These are phyloP conservation scores for Orthosia gracilis DNA, from an alignment of 2,888 invertebrate species.

Conservation along the genomic window DNA sequence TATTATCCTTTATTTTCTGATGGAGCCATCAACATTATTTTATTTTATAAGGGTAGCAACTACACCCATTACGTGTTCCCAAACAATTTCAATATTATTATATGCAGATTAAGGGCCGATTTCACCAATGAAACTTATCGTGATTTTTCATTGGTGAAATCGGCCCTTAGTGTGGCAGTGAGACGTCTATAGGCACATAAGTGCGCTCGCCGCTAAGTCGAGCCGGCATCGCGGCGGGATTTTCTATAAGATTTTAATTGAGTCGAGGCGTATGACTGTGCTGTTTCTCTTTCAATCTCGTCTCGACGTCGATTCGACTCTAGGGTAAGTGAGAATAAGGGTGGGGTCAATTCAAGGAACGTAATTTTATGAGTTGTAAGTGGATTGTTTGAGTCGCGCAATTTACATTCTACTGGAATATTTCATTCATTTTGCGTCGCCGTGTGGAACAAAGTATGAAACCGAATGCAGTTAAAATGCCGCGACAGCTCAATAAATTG, in stretches of 20 bases:
- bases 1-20: neutral
- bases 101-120: too few relatives aligned
- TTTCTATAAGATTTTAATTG: neutral
- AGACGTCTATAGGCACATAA: neutral
- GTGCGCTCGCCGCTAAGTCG: neutral
- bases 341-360: too few relatives aligned
- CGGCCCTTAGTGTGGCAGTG: constrained; percentile 7
- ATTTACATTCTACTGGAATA: too few relatives aligned
- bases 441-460: too few relatives aligned
- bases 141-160: too few relatives aligned
- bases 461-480: too few relatives aligned
- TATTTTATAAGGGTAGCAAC: neutral
- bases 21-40: too few relatives aligned
- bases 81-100: neutral
- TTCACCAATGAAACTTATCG: too few relatives aligned
- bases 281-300: neutral
- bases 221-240: neutral
- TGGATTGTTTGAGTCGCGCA: too few relatives aligned
- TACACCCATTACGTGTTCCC: neutral
- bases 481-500: too few relatives aligned
- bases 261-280: neutral
- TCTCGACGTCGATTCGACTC: neutral
- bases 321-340: neutral
- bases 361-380: too few relatives aligned
- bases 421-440: too few relatives aligned